Base-by-base conservation (phyloP, 2,113 vertebrate genomes). In the Seriola aureovittata region DNA sequence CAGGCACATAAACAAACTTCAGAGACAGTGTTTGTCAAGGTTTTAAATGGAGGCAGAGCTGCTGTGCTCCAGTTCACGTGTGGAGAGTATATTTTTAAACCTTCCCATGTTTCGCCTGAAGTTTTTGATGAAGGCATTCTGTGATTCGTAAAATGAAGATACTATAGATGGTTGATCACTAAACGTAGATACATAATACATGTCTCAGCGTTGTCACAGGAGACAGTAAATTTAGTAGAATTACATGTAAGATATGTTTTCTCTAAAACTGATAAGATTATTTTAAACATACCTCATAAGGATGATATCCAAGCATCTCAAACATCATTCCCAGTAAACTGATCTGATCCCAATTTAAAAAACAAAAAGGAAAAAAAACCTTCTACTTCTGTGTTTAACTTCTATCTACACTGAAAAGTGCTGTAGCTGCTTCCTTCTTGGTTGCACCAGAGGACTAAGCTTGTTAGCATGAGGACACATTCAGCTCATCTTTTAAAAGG, bases 301-400 rank as follows among this genome's bases (percentile, higher is more conserved):
- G 95, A 78, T 96, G 96, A 93, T 96, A 98, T 89, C 97, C 96
- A 89, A 98, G 96, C 96, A 98, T 97, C 95, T 97, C 96, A 95
- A 98, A 93, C 96, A 98, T 97, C 58, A 77, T 95, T 90, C 65
- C 29, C 60, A 75, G 85, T 80, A 50, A 86, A 76, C 6, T 46
- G 80, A 63, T 78, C 1, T 0, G 2, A 42, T 10, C 90, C 73
- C 2, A 77, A 86, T 46, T 64, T n/a, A 67, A 74, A 55, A 78
- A 21, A 40, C 16, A 42, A 55, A 21, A 19, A 32, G 17, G 17
- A 23, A 29, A 32, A 9, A 34, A 32, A 9, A 34, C 19, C 59
- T 50, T 57, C 4, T 46, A 65, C 8, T 12, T 59, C 21, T 2
- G 29, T 29, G 29, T 19, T 40, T 29, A 67, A 75, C 9, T 75